Base-by-base conservation (phyloP, 2,113 vertebrate genomes). In the Planiliza haematocheilus region DNA sequence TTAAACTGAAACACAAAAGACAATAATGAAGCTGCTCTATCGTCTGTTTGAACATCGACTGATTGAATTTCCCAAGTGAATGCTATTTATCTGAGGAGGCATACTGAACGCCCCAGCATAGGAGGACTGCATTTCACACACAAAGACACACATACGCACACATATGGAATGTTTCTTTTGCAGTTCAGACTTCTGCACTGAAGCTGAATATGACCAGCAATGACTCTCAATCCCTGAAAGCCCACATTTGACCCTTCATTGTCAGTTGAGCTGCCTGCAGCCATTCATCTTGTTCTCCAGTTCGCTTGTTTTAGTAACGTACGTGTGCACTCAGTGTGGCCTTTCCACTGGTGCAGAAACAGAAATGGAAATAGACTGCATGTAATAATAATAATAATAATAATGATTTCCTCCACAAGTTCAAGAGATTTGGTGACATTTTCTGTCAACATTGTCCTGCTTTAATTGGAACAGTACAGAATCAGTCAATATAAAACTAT, bases 271-370 rank as follows among this genome's bases (percentile, higher is more conserved):
- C 46, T 8, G 51, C 67, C 60, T 7, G 51, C 10, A 24, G 60
- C 41, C 37, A 20, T 38, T 50, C 21, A 37, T 37, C 42, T 73
- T 43, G 45, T 76, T 70, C 62, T 65, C 39, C 59, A 52, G 37
- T 64, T 68, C 52, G 41, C 38, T 42, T 8, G 48, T 48, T 42
- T 51, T 39, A 63, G 80, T 77, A 80, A 16, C 60, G 83, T 50
- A 55, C 20, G 5, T 41, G 50, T 36, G 55, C 13, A 18, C 60
- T 73, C 57, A 56, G 62, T 12, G 13, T 68, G 62, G 58, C 67
- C 66, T 68, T n/a, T 64, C 51, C 61, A 24, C 16, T 49, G 39
- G 51, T 49, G 70, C 61, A n/a, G 52, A 72, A 39, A 72, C 7
- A 24, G 46, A 51, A 45, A 52, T 65, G 68, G 45, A 69, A 53